Evolutionary conservation across 2,888 invertebrate genomes (phyloP), one percentile per base, ranked within the genome.

Genomic region (Morpho helenor): DNA sequence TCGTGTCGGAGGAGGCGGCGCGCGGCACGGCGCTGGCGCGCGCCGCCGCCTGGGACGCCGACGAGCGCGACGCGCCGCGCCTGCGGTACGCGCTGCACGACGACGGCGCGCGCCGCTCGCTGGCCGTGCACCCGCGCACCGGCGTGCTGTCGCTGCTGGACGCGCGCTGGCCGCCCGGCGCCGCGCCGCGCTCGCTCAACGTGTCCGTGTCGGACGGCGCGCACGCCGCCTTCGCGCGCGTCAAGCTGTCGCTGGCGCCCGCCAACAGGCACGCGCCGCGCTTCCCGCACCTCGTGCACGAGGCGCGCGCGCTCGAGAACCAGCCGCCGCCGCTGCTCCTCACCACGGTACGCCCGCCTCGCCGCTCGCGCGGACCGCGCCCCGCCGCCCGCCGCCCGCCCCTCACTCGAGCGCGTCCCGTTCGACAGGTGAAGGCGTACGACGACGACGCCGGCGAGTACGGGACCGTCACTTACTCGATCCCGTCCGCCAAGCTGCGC

Each of bases 191-290:
- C 72, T 79, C 84, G 65, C 91, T 99, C 60, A 99, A 99, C 89
- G 95, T 99, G 42, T 98, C 98, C 1, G 98, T 97, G 45, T 96
- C 97, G 57, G 99, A 99, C 89, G 98, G 98, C 42, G 97, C 98
- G 44, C 98, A 97, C 87, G 97, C 97, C 7, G 96, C 94, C 66
- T 98, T 96, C 84, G 94, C 97, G 1, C 91, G 96, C 66, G 92
- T 96, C 10, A 95, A 95, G 87, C 94, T 97, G 52, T 93, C 95
- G 72, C 92, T 95, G 63, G 87, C 95, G 60, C 94, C 96, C 7
- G 94, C 95, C 62, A 98, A 98, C 88, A 74, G 91, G 92, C 67
- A 93, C 94, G 78, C 95, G 68, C 98, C 98, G 8, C 91, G 92
- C 63, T 98, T 98, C 82, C 92, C 93, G 10, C 94, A 96, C 75